Conservation (phyloP, 2,113 vertebrate species). For the Eulemur rufifrons region DNA sequence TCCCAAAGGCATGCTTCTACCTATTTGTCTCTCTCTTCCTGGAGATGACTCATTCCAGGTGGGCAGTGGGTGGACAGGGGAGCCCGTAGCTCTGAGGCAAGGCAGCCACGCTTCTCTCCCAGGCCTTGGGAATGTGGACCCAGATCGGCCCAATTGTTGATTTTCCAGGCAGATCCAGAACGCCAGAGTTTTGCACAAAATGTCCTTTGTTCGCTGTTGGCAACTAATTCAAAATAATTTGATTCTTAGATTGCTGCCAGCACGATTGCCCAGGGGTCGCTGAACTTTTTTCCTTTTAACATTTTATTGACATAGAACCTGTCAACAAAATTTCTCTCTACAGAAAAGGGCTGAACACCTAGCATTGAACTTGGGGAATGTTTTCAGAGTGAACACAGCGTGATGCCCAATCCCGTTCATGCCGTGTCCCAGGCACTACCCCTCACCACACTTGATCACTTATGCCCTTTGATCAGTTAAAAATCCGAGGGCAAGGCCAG, state of each 20-base stretch:
- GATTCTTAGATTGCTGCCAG: background rate
- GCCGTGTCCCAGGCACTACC: background rate
- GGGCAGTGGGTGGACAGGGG: too few relatives aligned
- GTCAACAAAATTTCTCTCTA: background rate
- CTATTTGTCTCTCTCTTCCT: background rate
- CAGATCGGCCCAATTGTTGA: background rate
- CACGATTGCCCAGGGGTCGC: background rate
- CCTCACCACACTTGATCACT: background rate
- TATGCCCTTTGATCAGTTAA: background rate
- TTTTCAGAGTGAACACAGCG: background rate
- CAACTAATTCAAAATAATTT: background rate
- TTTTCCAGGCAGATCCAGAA: background rate
- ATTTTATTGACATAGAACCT: background rate
- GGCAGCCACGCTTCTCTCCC: background rate
- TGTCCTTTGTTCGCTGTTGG: background rate
- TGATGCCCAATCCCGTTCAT: background rate
- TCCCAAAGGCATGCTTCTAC: background rate
- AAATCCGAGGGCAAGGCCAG: background rate
- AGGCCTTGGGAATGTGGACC: background rate
- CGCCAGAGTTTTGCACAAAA: background rate
- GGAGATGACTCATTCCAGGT: background rate
- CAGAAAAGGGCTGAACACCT: background rate
- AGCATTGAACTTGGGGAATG: background rate
- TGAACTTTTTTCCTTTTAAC: background rate
- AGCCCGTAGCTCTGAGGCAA: too few relatives aligned